Base-by-base conservation (phyloP, 2,113 vertebrate genomes). In the Lampris incognitus region DNA sequence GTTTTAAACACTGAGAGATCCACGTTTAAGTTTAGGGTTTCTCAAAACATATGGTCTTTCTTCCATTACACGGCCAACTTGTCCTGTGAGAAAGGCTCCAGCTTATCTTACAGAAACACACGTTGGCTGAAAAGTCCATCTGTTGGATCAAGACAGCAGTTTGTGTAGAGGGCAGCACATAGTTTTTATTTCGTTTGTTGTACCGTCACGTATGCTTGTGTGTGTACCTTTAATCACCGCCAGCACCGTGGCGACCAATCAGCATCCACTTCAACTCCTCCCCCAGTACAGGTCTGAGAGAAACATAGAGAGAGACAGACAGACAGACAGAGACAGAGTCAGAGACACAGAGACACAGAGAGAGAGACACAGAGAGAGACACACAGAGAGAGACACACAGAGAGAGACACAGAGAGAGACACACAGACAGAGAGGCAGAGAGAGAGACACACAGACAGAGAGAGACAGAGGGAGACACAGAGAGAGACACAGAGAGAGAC, bases 181-280 rank as follows among this genome's bases (percentile, higher is more conserved):
- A 24, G 24, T 24, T 24, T 24, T 24, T 24, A 24, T 24, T 24
- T 24, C 24, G 11, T 37, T 11, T 52, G 40, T 69, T 4, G 66
- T n/a, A 6, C 36, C 39, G 56, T 39, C 3, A 9, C 6, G 73
- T 48, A 40, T 1, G 60, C 46, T 40, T 10, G 40, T 63, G 11
- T 24, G 2, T 1, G 63, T 42, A 41, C n/a, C 9, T 80, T 75
- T 54, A 86, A 82, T 80, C 64, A 39, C 48, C 6, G 54, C 7
- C 51, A 48, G 69, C 38, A 9, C 13, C 5, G 63, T 70, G 72
- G 76, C 75, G 77, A 77, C 86, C 88, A 87, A 87, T 87, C 84
- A 90, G 80, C 60, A 61, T 74, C 46, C 78, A 6, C 52, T 72
- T 80, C 76, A 78, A 66, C 79, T 76, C 51, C 10, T 66, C 79